Evolutionary conservation across 2,888 invertebrate genomes (phyloP), one percentile per base, ranked within the genome.

Genomic region (Miltochrista miniata): DNA sequence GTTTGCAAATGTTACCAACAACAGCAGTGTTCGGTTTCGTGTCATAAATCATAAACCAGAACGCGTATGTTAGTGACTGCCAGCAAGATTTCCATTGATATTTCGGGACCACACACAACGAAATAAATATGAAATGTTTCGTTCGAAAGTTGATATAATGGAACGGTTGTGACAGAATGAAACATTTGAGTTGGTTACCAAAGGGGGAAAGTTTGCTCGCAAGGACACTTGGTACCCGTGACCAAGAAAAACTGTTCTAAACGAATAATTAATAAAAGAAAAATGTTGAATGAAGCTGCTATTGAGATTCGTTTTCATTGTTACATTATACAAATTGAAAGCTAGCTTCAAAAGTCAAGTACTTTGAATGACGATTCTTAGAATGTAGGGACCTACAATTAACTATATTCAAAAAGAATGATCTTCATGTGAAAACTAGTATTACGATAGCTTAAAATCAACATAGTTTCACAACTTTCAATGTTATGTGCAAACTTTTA

Each of bases 121-220:
- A 54, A 59, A 54, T 54, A 54, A 59, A 58, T 54, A 24, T 18
- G 18, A 54, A 56, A 45, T 67, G 56, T 68, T 70, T 64, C 55
- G 68, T 68, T 72, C 64, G 60, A 53, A 63, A 68, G 66, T 64
- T 56, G 57, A 64, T 58, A 65, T 59, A 64, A 67, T 64, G 54
- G 53, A 61, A 56, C 59, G 56, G 59, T 74, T 68, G 64, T 69
- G 70, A 69, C 72, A 64, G 64, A 71, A 66, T 72, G 67, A 73
- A 74, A 71, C 59, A 69, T 68, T 70, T 66, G 56, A 68, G 59
- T 60, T 57, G 69, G 68, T 79, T 79, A 75, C 77, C 73, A 76
- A 81, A 82, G 64, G 51, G 68, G 71, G 82, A 85, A 83, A 85
- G 83, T 80, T 68, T 70, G 71, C 64, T 64, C 56, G 63, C 81